A percentile compares a stretch with the other conserved stretches of the same genome.
phyloP scores from a whole-genome alignment of 1,140 invertebrate genomes.

The Sycophila sp. region DNA sequence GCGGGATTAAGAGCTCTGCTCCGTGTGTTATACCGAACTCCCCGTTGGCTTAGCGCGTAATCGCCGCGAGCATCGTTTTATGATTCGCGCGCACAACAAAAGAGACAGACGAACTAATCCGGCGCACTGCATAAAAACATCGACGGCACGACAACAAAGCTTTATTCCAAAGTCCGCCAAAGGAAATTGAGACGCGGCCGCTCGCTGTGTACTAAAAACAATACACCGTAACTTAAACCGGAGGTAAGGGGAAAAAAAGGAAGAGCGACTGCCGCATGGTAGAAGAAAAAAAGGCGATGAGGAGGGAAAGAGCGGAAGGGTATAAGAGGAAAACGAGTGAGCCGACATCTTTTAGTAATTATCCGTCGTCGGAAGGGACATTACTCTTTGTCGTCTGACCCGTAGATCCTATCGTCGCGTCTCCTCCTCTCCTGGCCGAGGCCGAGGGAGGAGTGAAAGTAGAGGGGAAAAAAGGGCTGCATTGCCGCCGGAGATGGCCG shows the following conservation, averaged over 20 bases:
- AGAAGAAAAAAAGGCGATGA: not conserved
- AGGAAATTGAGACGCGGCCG: not conserved
- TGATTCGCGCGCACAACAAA: not conserved
- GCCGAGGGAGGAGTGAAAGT: not conserved
- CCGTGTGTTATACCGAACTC: not conserved
- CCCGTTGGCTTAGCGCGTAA: not conserved
- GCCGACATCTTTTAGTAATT: slow-evolving; percentile 9
- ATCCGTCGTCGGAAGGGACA: not conserved
- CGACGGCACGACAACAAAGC: not conserved
- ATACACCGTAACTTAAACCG: not conserved
- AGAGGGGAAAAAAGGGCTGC: not conserved
- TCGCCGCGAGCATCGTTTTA: not conserved
- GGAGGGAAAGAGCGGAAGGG: not conserved
- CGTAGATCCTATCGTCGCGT: not conserved
- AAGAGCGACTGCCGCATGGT: not conserved
- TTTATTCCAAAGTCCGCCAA: not conserved
- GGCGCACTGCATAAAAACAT: not conserved
- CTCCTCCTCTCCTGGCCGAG: not conserved
- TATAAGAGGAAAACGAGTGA: too few species aligned
- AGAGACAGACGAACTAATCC: not conserved
- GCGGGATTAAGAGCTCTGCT: not conserved
- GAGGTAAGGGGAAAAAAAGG: not conserved
- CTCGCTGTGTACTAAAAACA: not conserved
- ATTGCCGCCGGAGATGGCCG: not conserved
- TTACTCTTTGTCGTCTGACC: slow-evolving; percentile 6